Conservation (phyloP, 2,888 invertebrate species). For the Papilio protenor region DNA sequence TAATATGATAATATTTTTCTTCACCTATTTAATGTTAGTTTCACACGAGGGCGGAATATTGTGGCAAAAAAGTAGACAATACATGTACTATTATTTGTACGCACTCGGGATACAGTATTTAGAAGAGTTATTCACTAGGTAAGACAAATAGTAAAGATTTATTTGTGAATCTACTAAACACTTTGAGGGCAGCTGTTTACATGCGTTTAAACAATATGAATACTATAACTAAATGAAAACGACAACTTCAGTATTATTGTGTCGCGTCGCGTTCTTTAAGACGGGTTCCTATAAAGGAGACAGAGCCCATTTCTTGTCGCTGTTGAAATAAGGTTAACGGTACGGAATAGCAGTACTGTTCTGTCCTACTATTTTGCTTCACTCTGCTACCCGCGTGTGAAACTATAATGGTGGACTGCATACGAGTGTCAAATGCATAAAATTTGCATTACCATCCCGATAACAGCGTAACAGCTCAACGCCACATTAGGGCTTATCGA, state of each 20-base stretch:
- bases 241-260: no score
- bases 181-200: no score
- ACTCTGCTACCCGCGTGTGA: neutral
- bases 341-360: neutral
- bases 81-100: neutral
- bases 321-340: no score
- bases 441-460: conserved; percentile 50
- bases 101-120: neutral
- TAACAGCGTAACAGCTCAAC: conserved; percentile 52
- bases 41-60: neutral
- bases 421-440: conserved; percentile 48
- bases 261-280: no score
- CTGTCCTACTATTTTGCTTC: neutral
- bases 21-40: neutral
- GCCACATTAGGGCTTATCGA: conserved; percentile 59
- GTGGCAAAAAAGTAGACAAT: neutral
- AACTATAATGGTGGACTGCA: conserved; percentile 37
- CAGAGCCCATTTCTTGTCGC: no score
- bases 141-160: neutral
- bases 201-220: neutral
- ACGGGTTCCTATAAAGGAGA: no score
- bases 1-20: conserved; percentile 10
- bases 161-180: neutral
- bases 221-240: no score
- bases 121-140: neutral